Percentiles rank a stretch among this genome's conserved stretches.
These are phyloP conservation scores for Molossus alvarezi DNA, from an alignment of 2,797 vertebrate genomes.

Conservation along the genomic window DNA sequence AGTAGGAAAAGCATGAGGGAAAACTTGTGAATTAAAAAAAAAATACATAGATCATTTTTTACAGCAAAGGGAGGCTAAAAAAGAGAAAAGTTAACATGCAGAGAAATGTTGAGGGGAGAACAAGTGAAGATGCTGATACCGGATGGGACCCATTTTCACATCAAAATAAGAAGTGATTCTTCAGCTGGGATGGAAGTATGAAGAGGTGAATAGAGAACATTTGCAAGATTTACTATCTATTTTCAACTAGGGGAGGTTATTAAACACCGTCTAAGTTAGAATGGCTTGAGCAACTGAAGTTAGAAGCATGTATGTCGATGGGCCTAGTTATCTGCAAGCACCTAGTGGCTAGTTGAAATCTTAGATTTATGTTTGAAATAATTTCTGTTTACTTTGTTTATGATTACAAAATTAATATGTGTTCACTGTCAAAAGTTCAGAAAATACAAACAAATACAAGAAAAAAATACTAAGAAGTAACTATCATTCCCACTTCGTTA, in stretches of 20 bases:
- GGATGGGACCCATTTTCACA: not conserved
- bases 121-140: not conserved
- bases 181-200: not conserved
- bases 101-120: not conserved
- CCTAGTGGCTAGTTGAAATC: not conserved
- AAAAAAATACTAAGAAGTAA: slow-evolving; percentile 36
- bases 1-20: not conserved
- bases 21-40: not conserved
- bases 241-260: not conserved
- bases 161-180: not conserved
- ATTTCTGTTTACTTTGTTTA: slow-evolving; percentile 33
- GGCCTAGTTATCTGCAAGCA: not conserved
- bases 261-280: not conserved
- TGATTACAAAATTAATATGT: slow-evolving; percentile 34
- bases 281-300: not conserved
- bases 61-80: not conserved
- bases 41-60: not conserved
- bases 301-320: slow-evolving; percentile 2
- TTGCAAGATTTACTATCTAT: not conserved
- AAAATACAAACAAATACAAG: slow-evolving; percentile 26
- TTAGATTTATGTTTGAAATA: slow-evolving; percentile 34
- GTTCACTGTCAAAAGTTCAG: not conserved
- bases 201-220: not conserved
- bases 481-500: not conserved
- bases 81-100: not conserved